Conservation (phyloP, 2,113 vertebrate species). For the Cheirogaleus medius region DNA sequence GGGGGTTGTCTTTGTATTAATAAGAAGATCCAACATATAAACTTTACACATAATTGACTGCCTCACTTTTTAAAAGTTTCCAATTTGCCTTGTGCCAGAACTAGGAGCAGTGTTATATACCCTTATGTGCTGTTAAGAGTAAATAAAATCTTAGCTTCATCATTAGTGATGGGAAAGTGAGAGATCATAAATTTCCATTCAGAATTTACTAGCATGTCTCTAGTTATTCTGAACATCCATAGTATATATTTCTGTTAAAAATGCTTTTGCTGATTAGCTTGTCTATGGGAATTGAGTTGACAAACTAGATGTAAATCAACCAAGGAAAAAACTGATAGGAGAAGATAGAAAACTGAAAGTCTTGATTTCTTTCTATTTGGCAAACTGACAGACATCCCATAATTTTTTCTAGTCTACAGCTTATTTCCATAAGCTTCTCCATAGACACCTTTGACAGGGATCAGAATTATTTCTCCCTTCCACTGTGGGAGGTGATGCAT, state of each 20-base stretch:
- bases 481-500: neutral
- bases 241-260: neutral
- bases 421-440: conserved; percentile 34
- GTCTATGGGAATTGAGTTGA: neutral
- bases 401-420: conserved; percentile 44
- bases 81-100: neutral
- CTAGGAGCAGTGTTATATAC: neutral
- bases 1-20: neutral
- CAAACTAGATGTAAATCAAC: neutral
- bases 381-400: conserved; percentile 45
- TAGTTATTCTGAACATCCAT: neutral
- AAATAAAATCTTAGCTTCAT: neutral
- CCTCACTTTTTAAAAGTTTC: neutral
- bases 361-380: conserved; percentile 25
- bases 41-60: neutral
- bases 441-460: conserved; percentile 31
- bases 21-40: neutral
- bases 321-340: neutral
- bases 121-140: neutral
- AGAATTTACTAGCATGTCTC: neutral
- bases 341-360: neutral
- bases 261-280: neutral
- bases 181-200: neutral
- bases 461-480: conserved; percentile 11
- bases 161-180: neutral